Evolutionary conservation across 2,113 vertebrate genomes (phyloP).

Genomic region (Triplophysa rosa): DNA sequence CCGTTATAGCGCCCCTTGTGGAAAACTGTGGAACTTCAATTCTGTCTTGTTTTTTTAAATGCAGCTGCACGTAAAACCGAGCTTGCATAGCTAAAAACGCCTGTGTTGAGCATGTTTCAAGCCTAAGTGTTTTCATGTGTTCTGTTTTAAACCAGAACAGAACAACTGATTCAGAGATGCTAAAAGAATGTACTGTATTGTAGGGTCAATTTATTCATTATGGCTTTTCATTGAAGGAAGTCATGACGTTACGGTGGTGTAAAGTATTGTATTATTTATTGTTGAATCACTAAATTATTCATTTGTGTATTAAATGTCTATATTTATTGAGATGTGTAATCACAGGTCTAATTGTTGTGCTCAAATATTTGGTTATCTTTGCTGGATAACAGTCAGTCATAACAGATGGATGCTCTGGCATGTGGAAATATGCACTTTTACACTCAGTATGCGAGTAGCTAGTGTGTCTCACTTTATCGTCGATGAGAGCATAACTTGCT

Average conservation of each 20-base stretch:
- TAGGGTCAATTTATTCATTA: constrained; percentile 6
- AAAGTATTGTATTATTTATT: constrained; percentile 51
- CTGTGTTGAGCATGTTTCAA: background rate
- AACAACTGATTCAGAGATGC: constrained; percentile 10
- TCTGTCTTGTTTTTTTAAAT: no score
- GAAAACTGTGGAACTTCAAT: no score
- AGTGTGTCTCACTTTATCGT: constrained; percentile 23
- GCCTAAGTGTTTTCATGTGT: background rate
- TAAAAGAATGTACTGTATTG: constrained; percentile 29
- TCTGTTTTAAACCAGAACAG: background rate
- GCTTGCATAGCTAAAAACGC: background rate
- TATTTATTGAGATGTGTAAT: constrained; percentile 57
- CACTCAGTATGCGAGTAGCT: constrained; percentile 45
- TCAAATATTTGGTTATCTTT: constrained; percentile 35
- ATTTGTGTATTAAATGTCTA: constrained; percentile 42
- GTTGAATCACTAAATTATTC: constrained; percentile 38
- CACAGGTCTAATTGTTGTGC: constrained; percentile 42
- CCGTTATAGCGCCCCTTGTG: no score
- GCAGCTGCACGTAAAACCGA: background rate
- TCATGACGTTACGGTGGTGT: constrained; percentile 37
- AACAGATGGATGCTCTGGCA: constrained; percentile 37
- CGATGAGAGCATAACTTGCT: constrained; percentile 33
- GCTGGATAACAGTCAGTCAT: constrained; percentile 21
- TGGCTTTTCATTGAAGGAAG: background rate
- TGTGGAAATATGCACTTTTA: constrained; percentile 51